phyloP scores from a whole-genome alignment of 2,113 vertebrate genomes.

The Jaculus jaculus region DNA sequence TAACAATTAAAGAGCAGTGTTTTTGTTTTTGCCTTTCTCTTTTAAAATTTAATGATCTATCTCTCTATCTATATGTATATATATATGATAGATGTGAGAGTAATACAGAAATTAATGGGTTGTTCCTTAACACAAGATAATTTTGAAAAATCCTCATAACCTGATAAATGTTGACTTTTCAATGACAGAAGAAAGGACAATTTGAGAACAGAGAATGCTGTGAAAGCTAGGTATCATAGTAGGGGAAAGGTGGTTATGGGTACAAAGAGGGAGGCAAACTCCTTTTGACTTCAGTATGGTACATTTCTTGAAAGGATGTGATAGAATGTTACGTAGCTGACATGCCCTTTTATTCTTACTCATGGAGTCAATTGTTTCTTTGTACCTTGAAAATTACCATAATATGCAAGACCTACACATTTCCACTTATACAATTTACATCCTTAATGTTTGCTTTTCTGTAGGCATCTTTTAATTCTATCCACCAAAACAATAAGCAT shows the following conservation, averaged over 20 bases:
- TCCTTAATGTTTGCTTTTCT: neutral
- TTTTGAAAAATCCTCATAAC: neutral
- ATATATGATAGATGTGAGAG: neutral
- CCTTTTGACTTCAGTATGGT: neutral
- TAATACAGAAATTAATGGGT: neutral
- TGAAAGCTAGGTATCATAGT: neutral
- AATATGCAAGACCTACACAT: neutral
- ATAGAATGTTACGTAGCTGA: neutral
- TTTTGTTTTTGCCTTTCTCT: neutral
- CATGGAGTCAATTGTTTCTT: neutral
- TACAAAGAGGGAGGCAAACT: neutral
- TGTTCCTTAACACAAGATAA: neutral
- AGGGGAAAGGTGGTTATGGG: neutral
- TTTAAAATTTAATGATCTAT: neutral
- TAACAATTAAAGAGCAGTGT: neutral
- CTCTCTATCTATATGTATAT: too few species aligned
- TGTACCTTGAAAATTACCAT: neutral
- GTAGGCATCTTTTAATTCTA: neutral
- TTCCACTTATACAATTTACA: neutral
- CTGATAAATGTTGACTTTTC: neutral
- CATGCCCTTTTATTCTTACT: neutral
- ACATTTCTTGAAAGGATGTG: neutral
- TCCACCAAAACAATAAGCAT: neutral
- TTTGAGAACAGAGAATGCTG: neutral
- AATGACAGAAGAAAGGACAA: neutral